phyloP scores from a whole-genome alignment of 30 jellyfish, hydroid and myxozoan species.

The Cassiopea xamachana region DNA sequence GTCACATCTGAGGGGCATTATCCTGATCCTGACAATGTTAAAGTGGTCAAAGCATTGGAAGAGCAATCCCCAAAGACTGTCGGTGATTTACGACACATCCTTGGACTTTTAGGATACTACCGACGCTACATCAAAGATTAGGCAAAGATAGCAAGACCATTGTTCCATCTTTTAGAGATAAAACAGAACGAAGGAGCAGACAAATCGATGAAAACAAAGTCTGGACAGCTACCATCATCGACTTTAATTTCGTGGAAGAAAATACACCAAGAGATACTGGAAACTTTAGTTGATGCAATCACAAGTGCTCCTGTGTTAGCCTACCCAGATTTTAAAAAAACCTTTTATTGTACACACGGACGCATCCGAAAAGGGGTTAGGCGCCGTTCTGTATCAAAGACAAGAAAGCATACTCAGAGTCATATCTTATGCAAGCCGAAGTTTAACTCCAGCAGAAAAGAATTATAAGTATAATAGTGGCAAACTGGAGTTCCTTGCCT shows the following conservation, averaged over 20 bases:
- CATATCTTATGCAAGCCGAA: constrained; percentile 58
- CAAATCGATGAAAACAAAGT: not conserved
- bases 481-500: constrained; percentile 50
- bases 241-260: constrained; percentile 30
- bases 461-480: constrained; percentile 44
- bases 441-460: constrained; percentile 50
- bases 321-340: constrained; percentile 32
- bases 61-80: constrained; percentile 40
- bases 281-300: constrained; percentile 21
- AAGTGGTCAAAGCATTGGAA: constrained; percentile 39
- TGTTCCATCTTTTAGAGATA: constrained; percentile 26
- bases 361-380: constrained; percentile 56
- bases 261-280: constrained; percentile 31
- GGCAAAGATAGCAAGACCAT: constrained; percentile 39
- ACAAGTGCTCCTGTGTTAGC: constrained; percentile 57
- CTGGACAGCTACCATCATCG: constrained; percentile 44
- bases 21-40: constrained; percentile 34
- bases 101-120: constrained; percentile 57
- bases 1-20: constrained; percentile 36
- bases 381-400: constrained; percentile 55
- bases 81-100: constrained; percentile 43
- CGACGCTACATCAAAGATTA: constrained; percentile 41
- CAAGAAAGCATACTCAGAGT: constrained; percentile 34
- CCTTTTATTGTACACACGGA: constrained; percentile 46
- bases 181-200: constrained; percentile 21